These are phyloP conservation scores for Anolis apletophallus DNA, from an alignment of 2,797 vertebrate genomes.

Conservation along the genomic window DNA sequence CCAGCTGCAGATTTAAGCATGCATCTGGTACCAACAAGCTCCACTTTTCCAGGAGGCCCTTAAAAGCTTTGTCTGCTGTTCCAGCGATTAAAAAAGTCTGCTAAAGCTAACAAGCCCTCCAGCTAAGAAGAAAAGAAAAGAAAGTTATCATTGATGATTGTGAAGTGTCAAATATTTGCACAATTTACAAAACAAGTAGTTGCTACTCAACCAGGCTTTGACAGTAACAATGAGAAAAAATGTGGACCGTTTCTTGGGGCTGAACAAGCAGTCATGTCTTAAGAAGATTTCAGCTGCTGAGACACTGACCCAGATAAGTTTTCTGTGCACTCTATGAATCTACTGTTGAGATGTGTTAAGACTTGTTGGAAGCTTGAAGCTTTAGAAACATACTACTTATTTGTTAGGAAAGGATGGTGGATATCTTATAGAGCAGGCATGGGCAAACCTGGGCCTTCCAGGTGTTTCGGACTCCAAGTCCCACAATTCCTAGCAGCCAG, in stretches of 20 bases:
- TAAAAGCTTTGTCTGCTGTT: conserved; percentile 21
- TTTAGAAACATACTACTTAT: not conserved
- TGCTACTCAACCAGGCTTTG: conserved; percentile 1
- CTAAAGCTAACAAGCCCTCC: conserved; percentile 11
- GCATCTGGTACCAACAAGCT: conserved; percentile 1
- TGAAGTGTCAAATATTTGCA: conserved; percentile 25
- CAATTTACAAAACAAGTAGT: conserved; percentile 21
- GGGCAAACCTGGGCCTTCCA: too few relatives aligned
- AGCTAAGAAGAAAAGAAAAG: not conserved
- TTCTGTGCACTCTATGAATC: not conserved
- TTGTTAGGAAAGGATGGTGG: not conserved
- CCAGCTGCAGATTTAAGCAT: not conserved
- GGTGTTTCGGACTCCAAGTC: too few relatives aligned
- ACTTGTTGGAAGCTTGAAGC: not conserved
- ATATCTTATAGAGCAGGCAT: not conserved
- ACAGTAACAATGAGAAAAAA: not conserved
- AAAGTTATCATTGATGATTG: conserved; percentile 1
- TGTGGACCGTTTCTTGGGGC: not conserved
- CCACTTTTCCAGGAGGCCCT: not conserved
- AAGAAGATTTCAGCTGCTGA: not conserved
- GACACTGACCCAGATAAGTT: not conserved
- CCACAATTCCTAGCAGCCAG: too few relatives aligned
- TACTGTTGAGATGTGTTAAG: not conserved
- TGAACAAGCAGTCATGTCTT: not conserved
- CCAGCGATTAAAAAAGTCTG: conserved; percentile 8